phyloP scores from a whole-genome alignment of 2,888 invertebrate species.

The Habrosyne pyritoides region DNA sequence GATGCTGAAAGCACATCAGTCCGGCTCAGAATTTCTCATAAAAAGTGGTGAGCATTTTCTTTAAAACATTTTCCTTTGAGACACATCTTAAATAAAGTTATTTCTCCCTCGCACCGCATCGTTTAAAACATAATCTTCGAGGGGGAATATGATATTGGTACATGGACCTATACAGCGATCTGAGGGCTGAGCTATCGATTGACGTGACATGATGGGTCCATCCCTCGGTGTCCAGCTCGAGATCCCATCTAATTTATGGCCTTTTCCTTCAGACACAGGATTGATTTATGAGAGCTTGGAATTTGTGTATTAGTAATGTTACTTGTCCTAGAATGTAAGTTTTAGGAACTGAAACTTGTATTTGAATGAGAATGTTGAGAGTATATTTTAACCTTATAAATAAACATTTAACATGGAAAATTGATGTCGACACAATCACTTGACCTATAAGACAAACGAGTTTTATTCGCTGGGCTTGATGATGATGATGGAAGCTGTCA shows the following conservation, averaged over 20 bases:
- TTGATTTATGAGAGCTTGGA: slow-evolving; percentile 14
- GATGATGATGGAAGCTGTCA: too few relatives aligned
- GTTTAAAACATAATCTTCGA: background rate
- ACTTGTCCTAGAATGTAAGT: background rate
- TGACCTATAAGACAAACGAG: too few relatives aligned
- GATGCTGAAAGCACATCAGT: background rate
- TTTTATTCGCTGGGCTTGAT: too few relatives aligned
- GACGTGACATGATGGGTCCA: background rate
- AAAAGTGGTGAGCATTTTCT: background rate
- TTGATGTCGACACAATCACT: too few relatives aligned
- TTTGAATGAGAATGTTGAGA: too few relatives aligned
- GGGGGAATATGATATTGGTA: background rate
- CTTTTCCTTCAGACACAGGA: background rate
- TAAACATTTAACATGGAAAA: too few relatives aligned
- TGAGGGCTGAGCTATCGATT: background rate
- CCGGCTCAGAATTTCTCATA: background rate
- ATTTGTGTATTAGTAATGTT: background rate
- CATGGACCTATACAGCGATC: background rate
- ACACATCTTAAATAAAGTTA: background rate
- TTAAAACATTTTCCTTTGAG: background rate
- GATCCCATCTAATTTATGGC: slow-evolving; percentile 1
- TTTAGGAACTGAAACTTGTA: too few relatives aligned
- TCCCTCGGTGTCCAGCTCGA: background rate
- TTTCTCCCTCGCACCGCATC: background rate
- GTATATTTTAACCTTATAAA: too few relatives aligned